Conservation (phyloP, 2,797 vertebrate genomes). For the Enteromius paludinosus region DNA sequence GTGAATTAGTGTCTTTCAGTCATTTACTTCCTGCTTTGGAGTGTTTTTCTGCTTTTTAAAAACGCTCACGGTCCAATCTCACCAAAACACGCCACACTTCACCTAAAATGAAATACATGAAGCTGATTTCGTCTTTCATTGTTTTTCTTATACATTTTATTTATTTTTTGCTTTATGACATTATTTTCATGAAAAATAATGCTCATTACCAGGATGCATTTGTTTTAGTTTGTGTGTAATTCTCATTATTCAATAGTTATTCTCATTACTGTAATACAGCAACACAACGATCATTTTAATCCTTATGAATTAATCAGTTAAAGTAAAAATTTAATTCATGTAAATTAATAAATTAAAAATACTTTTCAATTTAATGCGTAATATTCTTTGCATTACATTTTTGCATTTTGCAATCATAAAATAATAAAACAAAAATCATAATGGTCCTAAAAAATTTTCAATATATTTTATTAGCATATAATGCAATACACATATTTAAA, state of each 20-base stretch:
- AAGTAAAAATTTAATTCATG: too few species aligned
- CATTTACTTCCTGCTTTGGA: conserved; percentile 1
- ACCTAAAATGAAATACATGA: not conserved
- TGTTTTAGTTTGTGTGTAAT: not conserved
- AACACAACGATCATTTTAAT: not conserved
- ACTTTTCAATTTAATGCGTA: not conserved
- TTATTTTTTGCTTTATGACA: not conserved
- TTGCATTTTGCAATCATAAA: not conserved
- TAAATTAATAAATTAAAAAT: not conserved
- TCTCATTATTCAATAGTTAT: not conserved
- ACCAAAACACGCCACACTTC: not conserved
- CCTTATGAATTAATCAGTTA: not conserved
- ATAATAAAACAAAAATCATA: not conserved
- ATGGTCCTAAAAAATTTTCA: not conserved
- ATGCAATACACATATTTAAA: too few species aligned
- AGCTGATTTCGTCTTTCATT: not conserved
- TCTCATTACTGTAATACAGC: not conserved
- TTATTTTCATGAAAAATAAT: conserved; percentile 2
- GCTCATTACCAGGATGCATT: not conserved
- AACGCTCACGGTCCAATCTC: not conserved
- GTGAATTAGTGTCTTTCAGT: conserved; percentile 43
- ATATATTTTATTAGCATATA: too few species aligned
- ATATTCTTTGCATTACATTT: not conserved
- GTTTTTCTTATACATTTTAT: not conserved
- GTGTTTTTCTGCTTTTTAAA: not conserved